Base-by-base conservation (phyloP, 2,113 vertebrate genomes). In the human region DNA sequence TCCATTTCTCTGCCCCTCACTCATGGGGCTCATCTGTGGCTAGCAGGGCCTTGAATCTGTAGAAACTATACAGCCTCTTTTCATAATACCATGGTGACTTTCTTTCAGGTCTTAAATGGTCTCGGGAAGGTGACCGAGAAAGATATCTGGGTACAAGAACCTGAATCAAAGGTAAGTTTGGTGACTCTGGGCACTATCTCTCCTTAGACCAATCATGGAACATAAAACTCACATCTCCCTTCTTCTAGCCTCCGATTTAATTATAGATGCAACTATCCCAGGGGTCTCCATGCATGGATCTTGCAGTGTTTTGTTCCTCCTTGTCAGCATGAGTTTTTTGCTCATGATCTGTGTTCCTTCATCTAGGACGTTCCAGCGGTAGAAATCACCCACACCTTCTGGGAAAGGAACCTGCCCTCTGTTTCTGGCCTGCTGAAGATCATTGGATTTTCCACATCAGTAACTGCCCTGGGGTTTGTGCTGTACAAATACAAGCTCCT, bases 391-490 rank as follows among this genome's bases (percentile, higher is more conserved):
- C 99, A 98, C 91, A 99, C 97, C 61, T 99, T 99, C 98, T 99
- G 99, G 99, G 99, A 99, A 97, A 99, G 99, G 93, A 99, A 99
- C 93, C 90, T 99, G 93, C 99, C 99, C 0, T 99, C 99, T 0
- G 99, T 99, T 0, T 87, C 98, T 0, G 99, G 99, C 38, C 97
- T 99, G 72, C 78, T 99, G 83, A 99, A 98, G 98, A 97, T 99
- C 48, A 13, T 99, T 88, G 99, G 99, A 22, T 86, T 98, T 89
- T 98, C 99, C 6, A 20, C 98, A 1, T 98, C 98, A 0, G 96
- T 98, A 84, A 97, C 99, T 5, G 98, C 98, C 8, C 96, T 96
- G 0, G 99, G 98, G 83, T 57, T 99, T 57, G 50, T 99, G 22
- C 98, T 98, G 76, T 99, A 90, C 92, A 99, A 98, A 98, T 99